Base-by-base conservation (phyloP, 2,113 vertebrate species). In the Columbina picui region DNA sequence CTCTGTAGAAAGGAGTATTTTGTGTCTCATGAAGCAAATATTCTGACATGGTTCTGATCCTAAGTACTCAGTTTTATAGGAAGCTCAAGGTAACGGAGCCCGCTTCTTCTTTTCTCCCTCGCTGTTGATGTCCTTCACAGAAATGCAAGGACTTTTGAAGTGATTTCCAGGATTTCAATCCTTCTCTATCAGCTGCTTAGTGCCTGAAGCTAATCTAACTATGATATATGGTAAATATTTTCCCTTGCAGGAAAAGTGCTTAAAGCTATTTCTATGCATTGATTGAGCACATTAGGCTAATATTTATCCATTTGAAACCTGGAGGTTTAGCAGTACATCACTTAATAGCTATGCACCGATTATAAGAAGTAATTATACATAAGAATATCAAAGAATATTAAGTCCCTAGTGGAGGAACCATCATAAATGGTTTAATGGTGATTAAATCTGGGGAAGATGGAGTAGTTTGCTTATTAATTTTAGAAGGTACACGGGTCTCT, bases 161-260 rank as follows among this genome's bases (percentile, higher is more conserved):
- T 97, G 93, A 94, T 97, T 97, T 94, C 93, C 89, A 87, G 94
- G 78, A 94, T 97, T 96, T 95, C 96, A 97, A 14, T 97, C 94
- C 79, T 94, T 77, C 67, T 97, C 95, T 96, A 84, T 98, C 97
- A 97, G 86, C 87, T 80, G 79, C 84, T 89, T 94, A 82, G 69
- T 39, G 75, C 96, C 93, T 87, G 61, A 89, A 96, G 96, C 97
- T 96, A 94, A 97, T 97, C 92, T 97, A 97, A 96, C 94, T 95
- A 87, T 98, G 98, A 98, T 98, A 95, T 96, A 98, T 97, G 95
- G 97, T 97, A 97, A 98, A 98, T 98, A 97, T 98, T 97, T 98
- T 97, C 97, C 93, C 97, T 98, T 95, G 93, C 94, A 96, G 94
- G 95, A 84, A 95, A 97, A 98, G 97, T 94, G 93, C 98, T 98